Conservation (phyloP, 2,888 invertebrate genomes). For the Andrena praecox region DNA sequence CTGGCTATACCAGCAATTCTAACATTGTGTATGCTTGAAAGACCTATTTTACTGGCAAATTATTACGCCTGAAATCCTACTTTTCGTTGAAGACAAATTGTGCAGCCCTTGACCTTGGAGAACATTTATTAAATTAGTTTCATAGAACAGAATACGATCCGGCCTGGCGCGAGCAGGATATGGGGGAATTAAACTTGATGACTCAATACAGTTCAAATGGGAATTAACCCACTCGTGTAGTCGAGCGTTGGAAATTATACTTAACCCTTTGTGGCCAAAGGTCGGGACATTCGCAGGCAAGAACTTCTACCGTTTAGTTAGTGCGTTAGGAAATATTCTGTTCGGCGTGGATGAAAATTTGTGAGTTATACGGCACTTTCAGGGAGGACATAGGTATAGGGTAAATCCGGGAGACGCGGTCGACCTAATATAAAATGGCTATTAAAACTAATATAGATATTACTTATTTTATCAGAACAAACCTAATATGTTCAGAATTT, state of each 20-base stretch:
- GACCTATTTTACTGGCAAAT: background rate
- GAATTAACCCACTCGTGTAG: slow-evolving; percentile 60
- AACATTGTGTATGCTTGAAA: background rate
- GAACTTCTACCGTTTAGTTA: slow-evolving; percentile 47
- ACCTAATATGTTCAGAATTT: too few relatives aligned
- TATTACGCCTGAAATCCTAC: background rate
- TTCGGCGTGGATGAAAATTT: background rate
- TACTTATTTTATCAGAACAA: too few relatives aligned
- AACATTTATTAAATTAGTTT: slow-evolving; percentile 24
- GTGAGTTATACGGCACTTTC: too few relatives aligned
- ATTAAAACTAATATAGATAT: too few relatives aligned
- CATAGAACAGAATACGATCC: slow-evolving; percentile 27
- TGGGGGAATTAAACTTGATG: slow-evolving; percentile 55
- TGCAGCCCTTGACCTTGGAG: slow-evolving; percentile 40
- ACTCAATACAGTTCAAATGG: slow-evolving; percentile 60
- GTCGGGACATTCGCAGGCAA: slow-evolving; percentile 54
- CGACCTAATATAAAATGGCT: too few relatives aligned
- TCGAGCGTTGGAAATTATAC: slow-evolving; percentile 54
- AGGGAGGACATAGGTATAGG: too few relatives aligned
- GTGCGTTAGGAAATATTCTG: slow-evolving; percentile 39
- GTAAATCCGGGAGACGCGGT: too few relatives aligned
- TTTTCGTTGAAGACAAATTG: background rate
- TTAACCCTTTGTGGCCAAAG: slow-evolving; percentile 53
- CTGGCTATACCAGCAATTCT: background rate
- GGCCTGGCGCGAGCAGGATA: slow-evolving; percentile 42